Conservation (phyloP, 2,113 vertebrate species). For the Felis chaus region DNA sequence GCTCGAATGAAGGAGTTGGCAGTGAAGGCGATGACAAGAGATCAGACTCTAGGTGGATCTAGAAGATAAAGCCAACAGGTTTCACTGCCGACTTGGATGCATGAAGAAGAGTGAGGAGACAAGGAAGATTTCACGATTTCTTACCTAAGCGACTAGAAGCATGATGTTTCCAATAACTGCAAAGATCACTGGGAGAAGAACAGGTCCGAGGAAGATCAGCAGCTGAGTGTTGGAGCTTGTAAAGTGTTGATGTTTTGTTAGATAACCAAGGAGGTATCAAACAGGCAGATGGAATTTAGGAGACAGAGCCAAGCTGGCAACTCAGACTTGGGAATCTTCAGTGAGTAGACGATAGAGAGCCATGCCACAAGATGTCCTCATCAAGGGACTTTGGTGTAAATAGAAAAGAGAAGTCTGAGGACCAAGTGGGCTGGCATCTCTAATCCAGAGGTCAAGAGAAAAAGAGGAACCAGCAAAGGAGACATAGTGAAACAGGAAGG, state of each 20-base stretch:
- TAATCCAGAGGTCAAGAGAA: not conserved
- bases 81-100: not conserved
- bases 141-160: not conserved
- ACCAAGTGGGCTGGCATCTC: not conserved
- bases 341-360: not conserved
- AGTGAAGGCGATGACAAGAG: not conserved
- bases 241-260: not conserved
- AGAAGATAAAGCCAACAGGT: not conserved
- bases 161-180: not conserved
- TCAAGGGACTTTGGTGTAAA: not conserved
- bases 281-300: not conserved
- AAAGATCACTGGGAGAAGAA: not conserved
- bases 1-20: not conserved
- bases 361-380: not conserved
- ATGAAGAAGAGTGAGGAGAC: not conserved
- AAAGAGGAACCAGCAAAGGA: not conserved
- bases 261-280: not conserved
- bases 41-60: not conserved
- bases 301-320: not conserved
- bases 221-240: not conserved
- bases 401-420: not conserved
- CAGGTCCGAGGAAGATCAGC: not conserved
- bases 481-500: not conserved
- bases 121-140: not conserved
- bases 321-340: not conserved